Evolutionary conservation across 2,888 invertebrate species (phyloP).

Genomic region (Lordiphosa andalusiaca): DNA sequence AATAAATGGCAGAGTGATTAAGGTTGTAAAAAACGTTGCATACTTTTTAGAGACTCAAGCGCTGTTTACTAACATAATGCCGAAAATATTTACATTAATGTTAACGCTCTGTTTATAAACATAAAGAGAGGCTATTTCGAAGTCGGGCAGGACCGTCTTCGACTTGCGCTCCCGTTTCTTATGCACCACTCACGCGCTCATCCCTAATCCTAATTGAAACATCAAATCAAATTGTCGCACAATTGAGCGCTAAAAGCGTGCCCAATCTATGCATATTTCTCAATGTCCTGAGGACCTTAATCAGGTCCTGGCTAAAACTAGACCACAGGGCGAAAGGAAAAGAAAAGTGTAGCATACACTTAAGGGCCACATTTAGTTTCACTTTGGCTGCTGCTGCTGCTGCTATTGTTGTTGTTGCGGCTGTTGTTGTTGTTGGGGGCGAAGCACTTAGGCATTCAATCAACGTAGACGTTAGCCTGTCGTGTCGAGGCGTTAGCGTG

Average conservation of each 20-base stretch:
- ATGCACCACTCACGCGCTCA: not conserved
- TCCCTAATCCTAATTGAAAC: slow-evolving; percentile 53
- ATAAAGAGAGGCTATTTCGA: no score
- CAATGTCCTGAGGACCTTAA: slow-evolving; percentile 42
- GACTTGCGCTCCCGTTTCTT: no score
- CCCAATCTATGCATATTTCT: slow-evolving; percentile 70
- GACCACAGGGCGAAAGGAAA: slow-evolving; percentile 32
- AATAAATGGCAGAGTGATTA: no score
- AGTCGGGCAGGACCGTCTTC: no score
- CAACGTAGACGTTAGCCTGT: slow-evolving; percentile 53
- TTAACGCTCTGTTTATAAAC: no score
- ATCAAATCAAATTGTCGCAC: slow-evolving; percentile 43
- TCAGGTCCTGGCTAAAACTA: slow-evolving; percentile 34
- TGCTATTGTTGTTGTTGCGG: slow-evolving; percentile 6
- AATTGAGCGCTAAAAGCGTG: slow-evolving; percentile 66
- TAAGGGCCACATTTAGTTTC: slow-evolving; percentile 63
- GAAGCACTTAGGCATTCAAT: slow-evolving; percentile 67
- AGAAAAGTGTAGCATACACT: slow-evolving; percentile 44
- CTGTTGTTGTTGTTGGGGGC: slow-evolving; percentile 33
- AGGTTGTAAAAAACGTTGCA: no score
- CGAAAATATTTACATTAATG: no score
- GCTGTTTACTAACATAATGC: no score
- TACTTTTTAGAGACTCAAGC: no score
- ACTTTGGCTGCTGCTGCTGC: slow-evolving; percentile 37
- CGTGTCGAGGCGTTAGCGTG: slow-evolving; percentile 57